Evolutionary conservation across 1,140 invertebrate species (phyloP), one percentile per base, ranked within the genome.

Genomic region (Rhyacophila brunnea): DNA sequence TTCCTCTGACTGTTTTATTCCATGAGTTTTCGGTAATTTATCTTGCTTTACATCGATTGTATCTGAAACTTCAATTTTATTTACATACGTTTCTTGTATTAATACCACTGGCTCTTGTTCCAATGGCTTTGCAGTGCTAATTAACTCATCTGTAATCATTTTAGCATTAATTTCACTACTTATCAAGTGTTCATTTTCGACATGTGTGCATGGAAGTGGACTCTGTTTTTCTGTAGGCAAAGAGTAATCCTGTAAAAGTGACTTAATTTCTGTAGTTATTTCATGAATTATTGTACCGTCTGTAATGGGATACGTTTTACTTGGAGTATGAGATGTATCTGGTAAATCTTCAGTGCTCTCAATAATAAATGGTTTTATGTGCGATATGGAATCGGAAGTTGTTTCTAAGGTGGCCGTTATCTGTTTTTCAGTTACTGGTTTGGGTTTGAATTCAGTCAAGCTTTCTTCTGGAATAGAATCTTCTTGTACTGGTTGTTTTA

Each of bases 171-270:
- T 35, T 62, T 65, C 59, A 55, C 50, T 55, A 23, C 54, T 65
- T 45, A 51, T 58, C 18, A 60, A 51, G 50, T 65, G 58, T 54
- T 65, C 45, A 32, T 51, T 54, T 65, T 65, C 59, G 44, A 44
- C 14, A 11, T 49, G 11, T 20, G 42, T 32, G 19, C 20, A 49
- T 57, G 35, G 23, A 9, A 42, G 34, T 47, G 17, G 19, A 23
- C 58, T 38, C 40, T 48, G 32, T 15, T 50, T 34, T 19, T 57
- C 35, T 48, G 47, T 6, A 13, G 1, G 32, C 13, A 62, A 40
- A 23, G 60, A 57, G 34, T 57, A 62, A 51, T 62, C 60, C 52
- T 62, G 44, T 23, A 49, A 62, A 6, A 50, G 53, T 50, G 53
- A 45, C 23, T 43, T 51, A 14, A 57, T 15, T 43, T 52, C 60